Conservation (phyloP, 2,888 invertebrate species). For the Ceraclea dissimilis region DNA sequence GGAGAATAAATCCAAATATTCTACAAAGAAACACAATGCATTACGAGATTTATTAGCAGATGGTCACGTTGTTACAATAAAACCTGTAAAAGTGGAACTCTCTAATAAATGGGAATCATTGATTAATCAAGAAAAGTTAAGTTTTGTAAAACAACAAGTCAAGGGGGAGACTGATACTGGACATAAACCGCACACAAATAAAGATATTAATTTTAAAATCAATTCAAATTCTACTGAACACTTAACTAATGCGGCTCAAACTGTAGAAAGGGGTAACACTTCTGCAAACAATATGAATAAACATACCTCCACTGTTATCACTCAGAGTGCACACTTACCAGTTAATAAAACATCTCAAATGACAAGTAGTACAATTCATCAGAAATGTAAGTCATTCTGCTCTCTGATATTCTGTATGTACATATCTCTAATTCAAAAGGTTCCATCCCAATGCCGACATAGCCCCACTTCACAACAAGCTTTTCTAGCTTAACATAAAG, state of each 20-base stretch:
- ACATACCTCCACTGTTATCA: neutral
- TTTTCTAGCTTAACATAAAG: too few species aligned
- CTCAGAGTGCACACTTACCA: neutral
- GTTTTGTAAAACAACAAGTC: conserved; percentile 9
- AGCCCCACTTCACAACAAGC: too few species aligned
- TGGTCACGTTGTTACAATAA: conserved; percentile 46
- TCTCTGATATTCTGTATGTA: too few species aligned
- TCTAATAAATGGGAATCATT: conserved; percentile 34
- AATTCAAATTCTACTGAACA: too few species aligned
- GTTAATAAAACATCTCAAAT: neutral
- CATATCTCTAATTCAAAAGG: too few species aligned
- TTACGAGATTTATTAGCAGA: conserved; percentile 45
- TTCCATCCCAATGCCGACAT: too few species aligned
- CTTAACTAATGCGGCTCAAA: too few species aligned
- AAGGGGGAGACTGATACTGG: neutral
- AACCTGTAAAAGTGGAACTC: conserved; percentile 43
- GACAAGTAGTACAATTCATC: neutral
- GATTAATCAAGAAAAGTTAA: conserved; percentile 29
- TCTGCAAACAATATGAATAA: neutral
- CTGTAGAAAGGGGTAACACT: neutral
- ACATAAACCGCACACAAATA: too few species aligned
- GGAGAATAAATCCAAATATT: conserved; percentile 34
- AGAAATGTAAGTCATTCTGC: too few species aligned
- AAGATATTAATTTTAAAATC: too few species aligned
- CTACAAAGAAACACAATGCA: conserved; percentile 44